Base-by-base conservation (phyloP, 1,140 invertebrate genomes). In the Thaumetopoea pityocampa region DNA sequence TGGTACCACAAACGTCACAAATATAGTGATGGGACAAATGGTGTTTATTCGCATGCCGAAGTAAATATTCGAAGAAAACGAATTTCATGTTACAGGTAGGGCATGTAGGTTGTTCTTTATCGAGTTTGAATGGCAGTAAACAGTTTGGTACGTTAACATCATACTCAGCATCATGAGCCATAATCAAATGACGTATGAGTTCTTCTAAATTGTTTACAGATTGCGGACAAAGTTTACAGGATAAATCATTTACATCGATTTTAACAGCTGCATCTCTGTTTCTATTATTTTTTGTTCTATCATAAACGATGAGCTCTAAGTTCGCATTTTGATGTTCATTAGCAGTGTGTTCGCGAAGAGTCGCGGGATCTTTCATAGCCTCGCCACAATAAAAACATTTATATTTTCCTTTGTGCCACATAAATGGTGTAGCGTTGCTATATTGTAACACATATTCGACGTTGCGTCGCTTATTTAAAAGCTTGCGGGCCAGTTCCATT, bases 101-200 rank as follows among this genome's bases (percentile, higher is more conserved):
- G 24, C 79, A 84, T 0, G 69, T 64, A 0, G 64, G 69, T 22
- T 72, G 69, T 4, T 79, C 70, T 37, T 58, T 74, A 10, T 80
- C 63, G 0, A 83, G 35, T 54, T 71, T 73, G 29, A 83, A 83
- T 0, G 79, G 77, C 4, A 83, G 34, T 0, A 83, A 44, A 45
- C 79, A 83, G 11, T 83, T 83, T 0, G 68, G 72, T 0, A 78
- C 72, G 15, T 65, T 71, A 0, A 76, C 61, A 35, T 83, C 79
- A 16, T 83, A 81, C 15, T 81, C 74, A 0, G 74, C 77, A n/a
- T 83, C 79, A 24, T 83, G 79, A 6, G 77, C 67, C 32, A 83
- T 83, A 3, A 81, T 81, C 37, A 83, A 44, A 53, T 83, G 77
- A 24, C 79, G 63, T 5, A 83, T 72, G 0, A 83, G 24, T 12